phyloP scores from a whole-genome alignment of 2,113 vertebrate genomes.

The Toxotes jaculatrix region DNA sequence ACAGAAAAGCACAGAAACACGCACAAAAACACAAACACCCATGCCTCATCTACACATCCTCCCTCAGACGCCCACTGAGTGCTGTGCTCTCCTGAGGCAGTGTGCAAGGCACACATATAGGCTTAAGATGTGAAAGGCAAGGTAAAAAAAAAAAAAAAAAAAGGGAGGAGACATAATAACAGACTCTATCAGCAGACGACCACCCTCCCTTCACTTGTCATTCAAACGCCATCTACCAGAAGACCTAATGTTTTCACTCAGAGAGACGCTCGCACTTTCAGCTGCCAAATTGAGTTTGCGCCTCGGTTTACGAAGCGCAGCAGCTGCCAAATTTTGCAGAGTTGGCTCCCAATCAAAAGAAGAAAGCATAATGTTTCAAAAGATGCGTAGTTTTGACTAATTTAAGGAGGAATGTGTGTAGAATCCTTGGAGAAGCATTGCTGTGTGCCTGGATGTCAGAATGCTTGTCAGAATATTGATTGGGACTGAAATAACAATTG shows the following conservation, averaged over 20 bases:
- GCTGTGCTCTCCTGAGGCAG: slow-evolving; percentile 53
- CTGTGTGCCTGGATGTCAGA: slow-evolving; percentile 14
- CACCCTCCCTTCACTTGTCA: slow-evolving; percentile 68
- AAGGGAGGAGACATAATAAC: slow-evolving; percentile 57
- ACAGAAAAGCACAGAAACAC: slow-evolving; percentile 46
- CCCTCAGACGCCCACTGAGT: slow-evolving; percentile 41
- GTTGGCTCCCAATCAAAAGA: slow-evolving; percentile 65
- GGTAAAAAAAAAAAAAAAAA: slow-evolving; percentile 42
- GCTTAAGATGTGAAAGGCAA: slow-evolving; percentile 60
- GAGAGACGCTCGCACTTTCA: slow-evolving; percentile 57
- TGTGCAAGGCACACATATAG: slow-evolving; percentile 44
- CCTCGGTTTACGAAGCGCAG: slow-evolving; percentile 57
- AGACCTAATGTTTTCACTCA: slow-evolving; percentile 51
- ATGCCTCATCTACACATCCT: slow-evolving; percentile 48
- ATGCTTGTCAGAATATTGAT: slow-evolving; percentile 38
- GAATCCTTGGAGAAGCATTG: slow-evolving; percentile 27
- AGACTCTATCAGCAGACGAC: slow-evolving; percentile 66
- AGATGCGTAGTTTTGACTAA: slow-evolving; percentile 59
- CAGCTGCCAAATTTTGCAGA: slow-evolving; percentile 66
- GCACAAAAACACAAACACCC: slow-evolving; percentile 35
- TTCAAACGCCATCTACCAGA: slow-evolving; percentile 68
- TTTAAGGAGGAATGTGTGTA: slow-evolving; percentile 40
- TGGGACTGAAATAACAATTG: slow-evolving; percentile 25
- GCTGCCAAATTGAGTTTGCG: slow-evolving; percentile 73
- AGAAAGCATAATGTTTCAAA: slow-evolving; percentile 53